Base-by-base conservation (phyloP, 1,140 invertebrate genomes). In the Drosophila sulfurigaster region DNA sequence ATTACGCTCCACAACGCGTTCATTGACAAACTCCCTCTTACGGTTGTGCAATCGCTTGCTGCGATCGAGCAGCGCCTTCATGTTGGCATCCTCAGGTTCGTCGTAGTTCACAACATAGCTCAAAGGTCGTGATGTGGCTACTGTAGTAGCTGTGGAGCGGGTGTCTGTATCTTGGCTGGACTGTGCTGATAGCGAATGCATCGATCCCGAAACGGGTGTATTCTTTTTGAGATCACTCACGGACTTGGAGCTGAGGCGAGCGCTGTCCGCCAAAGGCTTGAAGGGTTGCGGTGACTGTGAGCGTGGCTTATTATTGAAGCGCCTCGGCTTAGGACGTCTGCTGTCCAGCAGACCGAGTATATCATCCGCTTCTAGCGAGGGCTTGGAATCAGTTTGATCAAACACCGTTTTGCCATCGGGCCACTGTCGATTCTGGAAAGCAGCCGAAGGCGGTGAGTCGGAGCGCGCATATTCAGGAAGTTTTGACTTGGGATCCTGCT, bases 11-110 rank as follows among this genome's bases (percentile, higher is more conserved):
- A 82, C 89, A 1, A 83, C 86, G 2, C 86, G 79, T 10, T 92
- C 91, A 48, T 92, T 91, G 8, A 93, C 86, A 69, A 93, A 93
- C 4, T 92, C 92, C 6, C 92, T 59, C 32, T 93, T 93, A 3
- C 78, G 79, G 58, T 91, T 83, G 48, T 92, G 92, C 41, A 93
- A 30, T 5, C 77, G 75, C 65, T 93, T 91, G 43, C 92, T 91
- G 2, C 91, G 87, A 68, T 92, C 88, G 5, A 92, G 60, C 11
- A 93, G 41, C 1, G 91, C 82, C 16, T 77, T 70, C 0, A 79
- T 92, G 46, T 54, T 91, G 70, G 87, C 87, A 13, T 92, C 91
- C 49, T 90, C 71, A 0, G 78, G 63, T 1, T 85, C 81, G 10
- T 69, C 77, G 7, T 65, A 83, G 49, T 46, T 75, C 3, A 60